These are phyloP conservation scores for Anguilla marmorata DNA, from an alignment of 2,797 vertebrate genomes.

Conservation along the genomic window DNA sequence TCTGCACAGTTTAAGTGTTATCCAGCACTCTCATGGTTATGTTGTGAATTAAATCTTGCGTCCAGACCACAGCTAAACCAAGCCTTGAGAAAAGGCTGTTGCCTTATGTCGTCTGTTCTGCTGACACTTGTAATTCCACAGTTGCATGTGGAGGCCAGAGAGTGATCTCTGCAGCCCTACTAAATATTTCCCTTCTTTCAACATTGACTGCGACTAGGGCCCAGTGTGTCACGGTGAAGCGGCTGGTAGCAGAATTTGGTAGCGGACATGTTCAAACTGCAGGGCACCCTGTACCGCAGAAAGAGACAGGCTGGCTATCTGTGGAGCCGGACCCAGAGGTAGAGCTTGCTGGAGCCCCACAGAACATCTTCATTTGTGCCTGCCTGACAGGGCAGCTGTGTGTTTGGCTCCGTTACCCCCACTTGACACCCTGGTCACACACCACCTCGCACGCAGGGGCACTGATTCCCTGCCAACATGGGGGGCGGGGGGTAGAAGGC, in stretches of 20 bases:
- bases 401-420: neutral
- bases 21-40: neutral
- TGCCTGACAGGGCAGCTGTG: neutral
- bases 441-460: neutral
- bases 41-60: neutral
- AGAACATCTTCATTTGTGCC: neutral
- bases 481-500: neutral
- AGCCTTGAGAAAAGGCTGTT: neutral
- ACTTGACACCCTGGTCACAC: constrained; percentile 19
- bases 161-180: neutral
- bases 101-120: neutral
- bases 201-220: neutral
- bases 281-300: neutral
- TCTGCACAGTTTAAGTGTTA: neutral
- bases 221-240: neutral
- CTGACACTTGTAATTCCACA: neutral
- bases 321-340: neutral
- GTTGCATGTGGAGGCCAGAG: neutral
- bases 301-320: neutral
- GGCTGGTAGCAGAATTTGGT: neutral
- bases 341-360: neutral
- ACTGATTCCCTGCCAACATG: neutral
- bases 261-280: neutral
- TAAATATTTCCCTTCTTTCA: neutral
- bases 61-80: neutral